phyloP scores from a whole-genome alignment of 2,888 invertebrate genomes.

The Caenorhabditis virilis region DNA sequence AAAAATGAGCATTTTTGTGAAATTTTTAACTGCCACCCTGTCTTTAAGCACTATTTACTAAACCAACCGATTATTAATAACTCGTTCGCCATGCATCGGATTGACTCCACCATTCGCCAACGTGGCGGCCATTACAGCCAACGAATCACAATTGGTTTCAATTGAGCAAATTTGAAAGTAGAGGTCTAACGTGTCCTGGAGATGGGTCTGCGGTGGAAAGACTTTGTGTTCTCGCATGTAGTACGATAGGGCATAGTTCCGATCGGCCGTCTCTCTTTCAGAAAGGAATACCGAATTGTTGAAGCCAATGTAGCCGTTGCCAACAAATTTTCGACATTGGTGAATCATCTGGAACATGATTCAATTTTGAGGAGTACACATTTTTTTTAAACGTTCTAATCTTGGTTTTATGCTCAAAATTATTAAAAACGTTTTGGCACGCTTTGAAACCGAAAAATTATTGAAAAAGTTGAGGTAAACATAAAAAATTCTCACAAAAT shows the following conservation, averaged over 20 bases:
- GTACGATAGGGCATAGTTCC: constrained; percentile 95
- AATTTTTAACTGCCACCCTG: too few relatives aligned
- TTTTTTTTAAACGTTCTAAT: too few relatives aligned
- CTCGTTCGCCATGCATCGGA: constrained; percentile 60
- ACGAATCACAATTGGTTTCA: constrained; percentile 90
- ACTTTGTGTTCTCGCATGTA: constrained; percentile 84
- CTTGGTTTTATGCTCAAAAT: not conserved
- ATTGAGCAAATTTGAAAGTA: constrained; percentile 85
- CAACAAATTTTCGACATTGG: constrained; percentile 74
- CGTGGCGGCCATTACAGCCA: constrained; percentile 90
- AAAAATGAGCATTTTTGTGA: constrained; percentile 70
- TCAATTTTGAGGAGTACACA: too few relatives aligned
- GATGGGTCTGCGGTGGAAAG: constrained; percentile 56
- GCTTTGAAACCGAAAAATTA: not conserved
- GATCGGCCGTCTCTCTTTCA: constrained; percentile 92
- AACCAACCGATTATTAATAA: constrained; percentile 81
- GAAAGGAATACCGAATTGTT: constrained; percentile 82
- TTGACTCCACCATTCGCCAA: constrained; percentile 86
- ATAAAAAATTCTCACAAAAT: constrained; percentile 62
- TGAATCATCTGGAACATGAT: constrained; percentile 44
- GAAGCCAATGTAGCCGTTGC: constrained; percentile 84
- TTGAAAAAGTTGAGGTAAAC: not conserved
- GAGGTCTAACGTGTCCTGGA: constrained; percentile 71
- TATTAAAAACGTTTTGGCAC: not conserved
- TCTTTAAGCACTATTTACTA: constrained; percentile 7